These are phyloP conservation scores for Epinephelus cyanopodus DNA, from an alignment of 2,113 vertebrate genomes.

Conservation along the genomic window DNA sequence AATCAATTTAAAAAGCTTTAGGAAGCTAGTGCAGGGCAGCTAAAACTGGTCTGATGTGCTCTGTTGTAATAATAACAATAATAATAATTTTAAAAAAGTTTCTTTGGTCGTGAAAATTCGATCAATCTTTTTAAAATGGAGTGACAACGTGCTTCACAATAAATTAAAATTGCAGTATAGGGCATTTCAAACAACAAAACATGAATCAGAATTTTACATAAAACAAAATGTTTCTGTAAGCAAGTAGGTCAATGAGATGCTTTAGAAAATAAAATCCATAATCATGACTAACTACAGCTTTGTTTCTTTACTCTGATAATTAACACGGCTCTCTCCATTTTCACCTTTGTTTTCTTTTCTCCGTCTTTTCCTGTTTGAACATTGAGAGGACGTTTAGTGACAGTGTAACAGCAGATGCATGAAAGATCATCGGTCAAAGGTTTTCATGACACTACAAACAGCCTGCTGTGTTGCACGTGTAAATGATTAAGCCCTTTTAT, in stretches of 20 bases:
- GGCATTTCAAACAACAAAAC: not conserved
- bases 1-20: too few species aligned
- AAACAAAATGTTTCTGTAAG: not conserved
- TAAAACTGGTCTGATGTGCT: too few species aligned
- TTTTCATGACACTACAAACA: not conserved
- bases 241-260: not conserved
- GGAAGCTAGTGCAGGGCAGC: too few species aligned
- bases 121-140: too few species aligned
- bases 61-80: too few species aligned
- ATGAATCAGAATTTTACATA: not conserved
- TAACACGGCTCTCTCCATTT: not conserved
- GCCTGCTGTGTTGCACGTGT: not conserved
- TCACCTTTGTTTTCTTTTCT: conserved; percentile 26
- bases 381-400: conserved; percentile 4
- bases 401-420: not conserved
- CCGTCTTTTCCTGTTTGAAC: conserved; percentile 52
- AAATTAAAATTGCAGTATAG: not conserved
- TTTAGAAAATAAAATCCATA: not conserved
- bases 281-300: conserved; percentile 29
- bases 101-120: too few species aligned
- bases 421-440: not conserved
- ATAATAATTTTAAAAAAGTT: too few species aligned
- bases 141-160: not conserved
- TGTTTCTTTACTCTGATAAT: conserved; percentile 37
- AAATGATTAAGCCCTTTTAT: not conserved